Evolutionary conservation across 1,140 invertebrate species (phyloP).

Genomic region (Drosophila guanche): DNA sequence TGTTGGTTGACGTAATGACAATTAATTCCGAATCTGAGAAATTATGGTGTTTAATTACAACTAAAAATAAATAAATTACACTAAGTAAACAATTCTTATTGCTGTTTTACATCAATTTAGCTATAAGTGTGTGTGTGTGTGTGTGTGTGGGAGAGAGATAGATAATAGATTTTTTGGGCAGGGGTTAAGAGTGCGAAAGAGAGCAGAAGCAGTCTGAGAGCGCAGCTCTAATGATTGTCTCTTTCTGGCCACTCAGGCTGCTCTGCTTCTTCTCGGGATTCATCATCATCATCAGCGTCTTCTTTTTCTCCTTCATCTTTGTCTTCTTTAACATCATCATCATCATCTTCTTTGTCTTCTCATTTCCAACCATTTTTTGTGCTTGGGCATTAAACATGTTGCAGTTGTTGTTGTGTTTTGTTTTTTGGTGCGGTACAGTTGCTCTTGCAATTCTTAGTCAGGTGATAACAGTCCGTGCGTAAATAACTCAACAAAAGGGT

Average conservation of each 20-base stretch:
- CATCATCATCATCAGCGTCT: conserved; percentile 9
- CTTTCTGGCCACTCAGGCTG: conserved; percentile 1
- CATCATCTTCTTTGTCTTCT: conserved; percentile 35
- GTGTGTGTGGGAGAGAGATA: conserved; percentile 20
- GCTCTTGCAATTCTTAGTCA: conserved; percentile 52
- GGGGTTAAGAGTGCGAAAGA: conserved; percentile 19
- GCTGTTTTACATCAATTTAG: conserved; percentile 61
- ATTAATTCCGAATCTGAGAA: conserved; percentile 39
- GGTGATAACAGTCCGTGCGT: conserved; percentile 73
- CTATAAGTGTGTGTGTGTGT: conserved; percentile 54
- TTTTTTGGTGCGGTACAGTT: conserved; percentile 43
- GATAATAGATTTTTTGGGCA: conserved; percentile 16
- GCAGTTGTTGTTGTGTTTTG: conserved; percentile 39
- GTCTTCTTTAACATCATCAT: conserved; percentile 22
- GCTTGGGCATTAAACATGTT: conserved; percentile 72
- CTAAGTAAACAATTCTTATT: conserved; percentile 74
- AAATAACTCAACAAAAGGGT: conserved; percentile 62
- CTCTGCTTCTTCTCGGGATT: conserved; percentile 17
- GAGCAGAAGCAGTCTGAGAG: conserved; percentile 24
- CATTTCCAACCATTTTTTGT: conserved; percentile 66
- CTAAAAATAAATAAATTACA: conserved; percentile 78
- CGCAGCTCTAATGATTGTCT: conserved; percentile 3
- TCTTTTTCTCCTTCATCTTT: conserved; percentile 27
- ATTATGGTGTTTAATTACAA: conserved; percentile 58
- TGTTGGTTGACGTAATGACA: conserved; percentile 42